Evolutionary conservation across 2,797 vertebrate species (phyloP).

Genomic region (Sebastes nivosus): DNA sequence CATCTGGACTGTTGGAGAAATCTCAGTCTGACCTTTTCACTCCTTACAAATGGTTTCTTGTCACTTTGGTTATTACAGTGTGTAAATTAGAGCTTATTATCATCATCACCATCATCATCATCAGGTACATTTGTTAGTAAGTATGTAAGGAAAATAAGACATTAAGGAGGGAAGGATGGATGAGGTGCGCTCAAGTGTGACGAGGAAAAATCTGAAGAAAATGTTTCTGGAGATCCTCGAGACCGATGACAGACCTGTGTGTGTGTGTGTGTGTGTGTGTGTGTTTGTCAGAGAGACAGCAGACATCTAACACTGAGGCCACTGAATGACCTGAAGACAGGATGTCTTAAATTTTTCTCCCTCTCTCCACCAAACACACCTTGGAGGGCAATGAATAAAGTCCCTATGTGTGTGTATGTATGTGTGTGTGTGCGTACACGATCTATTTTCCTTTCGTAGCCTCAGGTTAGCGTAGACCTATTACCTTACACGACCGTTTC

Average conservation of each 20-base stretch:
- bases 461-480: constrained; percentile 10
- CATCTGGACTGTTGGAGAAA: not conserved
- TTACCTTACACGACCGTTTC: constrained; percentile 20
- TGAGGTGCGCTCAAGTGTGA: not conserved
- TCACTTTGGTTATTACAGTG: not conserved
- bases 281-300: not conserved
- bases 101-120: not conserved
- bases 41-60: not conserved
- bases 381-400: constrained; percentile 7
- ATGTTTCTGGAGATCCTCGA: not conserved
- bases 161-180: not conserved
- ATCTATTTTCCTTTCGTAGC: constrained; percentile 1
- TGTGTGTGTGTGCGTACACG: not conserved
- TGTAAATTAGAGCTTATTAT: not conserved
- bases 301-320: not conserved
- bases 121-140: no score
- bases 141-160: no score
- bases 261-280: not conserved
- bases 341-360: not conserved
- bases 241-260: not conserved
- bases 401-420: not conserved
- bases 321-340: constrained; percentile 17
- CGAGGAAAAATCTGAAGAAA: not conserved
- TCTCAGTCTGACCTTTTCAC: not conserved
- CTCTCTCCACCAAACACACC: not conserved